Evolutionary conservation across 2,797 vertebrate genomes (phyloP).

Genomic region (Sebastes umbrosus): DNA sequence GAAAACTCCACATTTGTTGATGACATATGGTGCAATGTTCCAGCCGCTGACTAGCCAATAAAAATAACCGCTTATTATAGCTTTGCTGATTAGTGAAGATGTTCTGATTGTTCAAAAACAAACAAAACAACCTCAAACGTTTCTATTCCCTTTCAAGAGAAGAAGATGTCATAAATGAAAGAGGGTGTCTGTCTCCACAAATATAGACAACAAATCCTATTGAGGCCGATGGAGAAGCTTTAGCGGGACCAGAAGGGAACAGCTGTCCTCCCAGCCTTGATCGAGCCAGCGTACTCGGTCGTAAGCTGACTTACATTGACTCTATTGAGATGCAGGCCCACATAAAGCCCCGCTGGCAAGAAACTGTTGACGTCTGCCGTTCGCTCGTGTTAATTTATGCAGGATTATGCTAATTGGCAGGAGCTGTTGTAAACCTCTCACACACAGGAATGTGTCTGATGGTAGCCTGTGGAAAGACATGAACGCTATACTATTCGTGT

Average conservation of each 20-base stretch:
- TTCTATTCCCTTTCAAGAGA: neutral
- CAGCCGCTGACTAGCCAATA: neutral
- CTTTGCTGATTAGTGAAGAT: neutral
- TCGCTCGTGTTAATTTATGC: constrained; percentile 78
- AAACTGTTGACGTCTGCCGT: constrained; percentile 75
- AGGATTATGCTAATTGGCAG: constrained; percentile 80
- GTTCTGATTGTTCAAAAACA: neutral
- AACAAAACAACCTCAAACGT: neutral
- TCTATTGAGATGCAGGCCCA: constrained; percentile 57
- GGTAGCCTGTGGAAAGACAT: constrained; percentile 58
- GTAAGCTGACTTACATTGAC: constrained; percentile 63
- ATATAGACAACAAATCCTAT: constrained; percentile 32
- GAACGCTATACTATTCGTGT: constrained; percentile 43
- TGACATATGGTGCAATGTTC: neutral
- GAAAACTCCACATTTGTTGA: neutral
- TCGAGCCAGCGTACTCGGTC: constrained; percentile 38
- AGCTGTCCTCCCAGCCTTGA: constrained; percentile 54
- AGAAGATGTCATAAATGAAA: constrained; percentile 9
- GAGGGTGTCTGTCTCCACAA: neutral
- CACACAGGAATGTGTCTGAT: constrained; percentile 69
- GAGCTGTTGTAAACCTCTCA: constrained; percentile 64
- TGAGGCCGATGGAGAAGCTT: constrained; percentile 30
- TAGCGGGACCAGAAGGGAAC: constrained; percentile 42
- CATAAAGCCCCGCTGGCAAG: constrained; percentile 62
- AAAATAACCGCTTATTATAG: neutral